Conservation (phyloP, 2,888 invertebrate genomes). For the Anaspis maculata region DNA sequence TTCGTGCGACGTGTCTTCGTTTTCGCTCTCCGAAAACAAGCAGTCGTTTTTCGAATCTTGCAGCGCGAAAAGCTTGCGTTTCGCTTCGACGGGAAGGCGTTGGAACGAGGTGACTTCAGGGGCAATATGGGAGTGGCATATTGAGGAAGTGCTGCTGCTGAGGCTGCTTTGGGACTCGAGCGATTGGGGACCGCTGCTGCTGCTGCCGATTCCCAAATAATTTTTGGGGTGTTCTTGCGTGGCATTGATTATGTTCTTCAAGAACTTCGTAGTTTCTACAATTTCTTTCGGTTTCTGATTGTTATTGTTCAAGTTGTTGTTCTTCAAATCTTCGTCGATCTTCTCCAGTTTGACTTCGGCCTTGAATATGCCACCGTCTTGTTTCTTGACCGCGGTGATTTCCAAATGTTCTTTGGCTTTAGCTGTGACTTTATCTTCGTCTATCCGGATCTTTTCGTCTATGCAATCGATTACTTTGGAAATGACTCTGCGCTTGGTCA, state of each 20-base stretch:
- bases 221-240: too few relatives aligned
- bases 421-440: too few relatives aligned
- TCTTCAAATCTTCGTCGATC: not conserved
- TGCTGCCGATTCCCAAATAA: too few relatives aligned
- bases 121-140: conserved; percentile 29
- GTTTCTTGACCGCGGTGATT: too few relatives aligned
- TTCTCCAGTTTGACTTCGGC: not conserved
- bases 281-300: conserved; percentile 1
- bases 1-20: conserved; percentile 16
- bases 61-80: conserved; percentile 19
- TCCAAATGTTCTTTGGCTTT: too few relatives aligned
- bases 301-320: conserved; percentile 1
- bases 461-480: conserved; percentile 30
- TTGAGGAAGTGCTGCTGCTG: conserved; percentile 26
- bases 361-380: conserved; percentile 1
- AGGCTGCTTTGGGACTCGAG: too few relatives aligned
- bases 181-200: too few relatives aligned
- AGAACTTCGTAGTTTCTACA: conserved; percentile 1
- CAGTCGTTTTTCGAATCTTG: too few relatives aligned
- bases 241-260: too few relatives aligned
- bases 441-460: conserved; percentile 19
- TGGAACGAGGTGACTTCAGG: conserved; percentile 22
- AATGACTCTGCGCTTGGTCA: conserved; percentile 30
- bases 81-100: conserved; percentile 18
- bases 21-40: too few relatives aligned